phyloP scores from a whole-genome alignment of 2,797 vertebrate genomes.

The Taeniopygia guttata region DNA sequence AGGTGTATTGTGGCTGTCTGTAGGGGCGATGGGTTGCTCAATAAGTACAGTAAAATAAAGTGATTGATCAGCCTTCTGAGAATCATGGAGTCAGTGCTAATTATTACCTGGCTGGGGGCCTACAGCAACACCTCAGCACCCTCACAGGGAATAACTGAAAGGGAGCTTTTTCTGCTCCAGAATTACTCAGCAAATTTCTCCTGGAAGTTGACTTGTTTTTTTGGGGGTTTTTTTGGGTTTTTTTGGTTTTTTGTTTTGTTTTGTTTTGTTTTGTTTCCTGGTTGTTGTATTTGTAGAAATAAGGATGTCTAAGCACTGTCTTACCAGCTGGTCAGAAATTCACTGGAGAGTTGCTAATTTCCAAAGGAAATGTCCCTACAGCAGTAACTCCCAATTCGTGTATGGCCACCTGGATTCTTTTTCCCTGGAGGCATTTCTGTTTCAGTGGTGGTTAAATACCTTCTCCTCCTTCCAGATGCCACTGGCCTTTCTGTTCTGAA shows the following conservation, averaged over 20 bases:
- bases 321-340: neutral
- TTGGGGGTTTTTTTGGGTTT: too few relatives aligned
- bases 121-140: neutral
- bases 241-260: too few relatives aligned
- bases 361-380: neutral
- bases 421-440: neutral
- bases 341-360: neutral
- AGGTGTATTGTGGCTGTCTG: too few relatives aligned
- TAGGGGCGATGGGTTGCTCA: too few relatives aligned
- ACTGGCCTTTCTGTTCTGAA: neutral
- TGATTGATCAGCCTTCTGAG: too few relatives aligned
- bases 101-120: too few relatives aligned
- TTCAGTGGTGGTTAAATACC: neutral
- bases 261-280: neutral
- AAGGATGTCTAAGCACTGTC: neutral
- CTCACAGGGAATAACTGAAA: neutral
- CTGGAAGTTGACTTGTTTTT: neutral
- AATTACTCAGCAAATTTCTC: neutral
- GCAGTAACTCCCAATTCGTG: neutral
- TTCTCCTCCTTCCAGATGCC: neutral
- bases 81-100: too few relatives aligned
- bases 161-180: neutral
- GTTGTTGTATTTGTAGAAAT: neutral
- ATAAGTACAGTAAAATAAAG: too few relatives aligned
- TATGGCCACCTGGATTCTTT: neutral